Conservation (phyloP, 2,888 invertebrate species). For the Stratiomys singularior region DNA sequence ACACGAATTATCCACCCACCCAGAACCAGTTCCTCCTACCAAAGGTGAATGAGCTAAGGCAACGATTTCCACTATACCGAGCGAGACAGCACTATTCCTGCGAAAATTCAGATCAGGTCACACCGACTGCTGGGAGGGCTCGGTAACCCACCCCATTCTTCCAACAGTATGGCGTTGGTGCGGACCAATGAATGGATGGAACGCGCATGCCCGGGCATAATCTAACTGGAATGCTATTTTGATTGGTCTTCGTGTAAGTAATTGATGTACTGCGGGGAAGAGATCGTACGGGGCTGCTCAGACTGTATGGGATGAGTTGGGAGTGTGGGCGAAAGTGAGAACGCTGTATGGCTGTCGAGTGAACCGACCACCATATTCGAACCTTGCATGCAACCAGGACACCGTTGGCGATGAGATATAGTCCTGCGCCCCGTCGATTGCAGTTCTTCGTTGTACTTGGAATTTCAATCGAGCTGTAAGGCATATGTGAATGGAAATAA, state of each 20-base stretch:
- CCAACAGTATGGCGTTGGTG: conserved; percentile 63
- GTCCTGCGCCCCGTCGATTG: conserved; percentile 17
- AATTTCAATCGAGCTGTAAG: background rate
- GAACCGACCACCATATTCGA: background rate
- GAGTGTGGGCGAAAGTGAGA: background rate
- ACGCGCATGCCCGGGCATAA: conserved; percentile 59
- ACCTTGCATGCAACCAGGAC: conserved; percentile 24
- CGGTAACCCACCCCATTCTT: conserved; percentile 26
- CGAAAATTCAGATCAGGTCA: background rate
- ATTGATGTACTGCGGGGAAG: conserved; percentile 39
- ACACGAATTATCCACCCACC: conserved; percentile 23
- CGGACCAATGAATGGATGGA: conserved; percentile 62
- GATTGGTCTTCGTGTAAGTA: conserved; percentile 42
- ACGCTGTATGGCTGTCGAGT: background rate
- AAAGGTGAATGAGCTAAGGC: background rate
- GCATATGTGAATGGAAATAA: background rate
- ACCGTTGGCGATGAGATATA: background rate
- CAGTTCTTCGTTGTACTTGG: conserved; percentile 24
- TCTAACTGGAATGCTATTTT: conserved; percentile 40
- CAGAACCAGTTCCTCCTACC: conserved; percentile 30
- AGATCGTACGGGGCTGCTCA: background rate
- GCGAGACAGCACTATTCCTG: conserved; percentile 10
- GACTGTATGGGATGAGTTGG: conserved; percentile 32
- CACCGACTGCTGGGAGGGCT: conserved; percentile 17
- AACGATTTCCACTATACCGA: background rate